phyloP scores from a whole-genome alignment of 2,888 invertebrate species.

The Apamea monoglypha region DNA sequence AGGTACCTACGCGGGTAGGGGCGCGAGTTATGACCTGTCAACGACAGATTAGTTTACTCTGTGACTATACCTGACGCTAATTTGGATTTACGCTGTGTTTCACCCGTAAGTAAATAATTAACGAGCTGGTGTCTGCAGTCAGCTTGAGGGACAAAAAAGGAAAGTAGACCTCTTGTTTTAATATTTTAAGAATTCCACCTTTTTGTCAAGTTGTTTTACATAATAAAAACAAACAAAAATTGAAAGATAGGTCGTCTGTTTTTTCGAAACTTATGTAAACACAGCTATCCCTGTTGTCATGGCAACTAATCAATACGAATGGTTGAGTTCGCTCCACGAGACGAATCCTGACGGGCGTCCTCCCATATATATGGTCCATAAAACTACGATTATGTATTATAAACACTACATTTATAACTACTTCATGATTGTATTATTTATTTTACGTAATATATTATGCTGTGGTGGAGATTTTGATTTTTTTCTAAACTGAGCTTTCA shows the following conservation, averaged over 20 bases:
- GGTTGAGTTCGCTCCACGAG: constrained; percentile 66
- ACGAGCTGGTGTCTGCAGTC: neutral
- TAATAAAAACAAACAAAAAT: constrained; percentile 26
- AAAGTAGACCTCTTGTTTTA: neutral
- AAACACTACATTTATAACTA: constrained; percentile 90
- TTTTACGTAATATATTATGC: constrained; percentile 90
- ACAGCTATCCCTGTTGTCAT: constrained; percentile 69
- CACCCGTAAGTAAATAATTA: neutral
- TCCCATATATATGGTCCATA: constrained; percentile 86
- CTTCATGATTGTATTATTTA: constrained; percentile 90
- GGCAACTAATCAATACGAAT: constrained; percentile 84
- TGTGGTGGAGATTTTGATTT: constrained; percentile 86
- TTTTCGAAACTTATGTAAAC: constrained; percentile 62
- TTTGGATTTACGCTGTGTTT: constrained; percentile 54
- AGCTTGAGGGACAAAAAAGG: neutral
- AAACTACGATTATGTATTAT: constrained; percentile 89
- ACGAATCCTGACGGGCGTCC: constrained; percentile 71
- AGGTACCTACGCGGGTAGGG: constrained; percentile 67
- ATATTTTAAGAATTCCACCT: neutral
- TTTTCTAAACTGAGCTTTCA: constrained; percentile 89
- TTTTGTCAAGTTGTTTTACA: neutral
- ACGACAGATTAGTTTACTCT: constrained; percentile 74
- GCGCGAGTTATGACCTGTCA: constrained; percentile 88
- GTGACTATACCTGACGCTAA: constrained; percentile 76
- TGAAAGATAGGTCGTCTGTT: constrained; percentile 17